A percentile compares a stretch with the other conserved stretches of the same genome.
These are phyloP conservation scores for Shargacucullia verbasci DNA, from an alignment of 2,888 invertebrate species.

Conservation along the genomic window DNA sequence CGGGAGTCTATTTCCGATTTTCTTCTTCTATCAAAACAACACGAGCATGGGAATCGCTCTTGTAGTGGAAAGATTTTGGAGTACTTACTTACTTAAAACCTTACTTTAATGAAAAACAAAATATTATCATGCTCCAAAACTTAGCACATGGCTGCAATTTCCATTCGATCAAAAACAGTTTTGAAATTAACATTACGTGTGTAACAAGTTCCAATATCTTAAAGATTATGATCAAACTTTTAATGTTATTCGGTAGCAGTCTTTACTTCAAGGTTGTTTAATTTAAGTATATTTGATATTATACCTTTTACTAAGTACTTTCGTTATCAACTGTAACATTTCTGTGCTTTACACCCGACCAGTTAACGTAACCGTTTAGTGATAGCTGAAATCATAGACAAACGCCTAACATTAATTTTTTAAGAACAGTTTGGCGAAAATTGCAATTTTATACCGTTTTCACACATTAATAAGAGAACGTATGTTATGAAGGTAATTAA, in stretches of 20 bases:
- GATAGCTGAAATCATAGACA: neutral
- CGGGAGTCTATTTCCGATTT: too few relatives aligned
- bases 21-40: too few relatives aligned
- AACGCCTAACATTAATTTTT: neutral
- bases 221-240: constrained; percentile 3
- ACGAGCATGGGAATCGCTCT: too few relatives aligned
- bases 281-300: constrained; percentile 32
- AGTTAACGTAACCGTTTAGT: neutral
- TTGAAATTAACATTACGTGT: constrained; percentile 22
- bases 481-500: constrained; percentile 28
- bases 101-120: too few relatives aligned
- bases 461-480: constrained; percentile 40
- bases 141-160: neutral
- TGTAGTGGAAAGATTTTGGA: too few relatives aligned
- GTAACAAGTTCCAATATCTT: constrained; percentile 13
- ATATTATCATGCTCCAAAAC: too few relatives aligned
- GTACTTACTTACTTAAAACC: too few relatives aligned
- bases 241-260: constrained; percentile 8
- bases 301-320: constrained; percentile 24
- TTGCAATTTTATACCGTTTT: constrained; percentile 31
- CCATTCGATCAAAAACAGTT: constrained; percentile 17
- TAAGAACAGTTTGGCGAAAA: constrained; percentile 15
- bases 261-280: constrained; percentile 32
- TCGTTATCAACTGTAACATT: constrained; percentile 19
- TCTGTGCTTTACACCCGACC: neutral